Evolutionary conservation across 2,888 invertebrate genomes (phyloP), one percentile per base, ranked within the genome.

Genomic region (Hanleya hanleyi): DNA sequence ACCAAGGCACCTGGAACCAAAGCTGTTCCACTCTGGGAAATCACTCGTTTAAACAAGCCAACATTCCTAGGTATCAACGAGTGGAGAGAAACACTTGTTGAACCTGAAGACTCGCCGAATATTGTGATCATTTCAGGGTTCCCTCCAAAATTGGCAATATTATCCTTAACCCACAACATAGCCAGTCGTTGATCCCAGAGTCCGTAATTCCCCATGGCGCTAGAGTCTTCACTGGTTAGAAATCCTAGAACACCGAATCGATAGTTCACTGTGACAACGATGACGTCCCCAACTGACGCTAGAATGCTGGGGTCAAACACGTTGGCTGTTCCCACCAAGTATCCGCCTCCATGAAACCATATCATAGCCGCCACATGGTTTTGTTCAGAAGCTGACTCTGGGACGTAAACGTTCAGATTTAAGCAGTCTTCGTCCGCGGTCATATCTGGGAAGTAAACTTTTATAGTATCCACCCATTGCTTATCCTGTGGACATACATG

Each of bases 181-280:
- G 97, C 97, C 86, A 97, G 89, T 15, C 96, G 95, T 92, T 98
- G 98, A 92, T 98, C 98, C 95, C 96, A 96, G 29, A 98, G 92
- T 0, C 91, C 97, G 94, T 96, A 95, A 90, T 97, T 97, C 9
- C 96, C 96, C 0, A 96, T 95, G 0, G 95, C 94, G 83, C 95
- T 95, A 81, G 81, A 75, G n/a, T 95, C 95, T 69, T 94, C 94
- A 87, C 97, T 92, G 91, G 96, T 97, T 69, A 98, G 93, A 92
- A 97, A 98, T 35, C 97, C 97, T 89, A 97, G 97, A 0, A 97
- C 95, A 18, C 97, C 97, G 4, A 76, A 95, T 71, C 97, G 94
- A 92, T 97, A 97, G 88, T 97, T 96, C 94, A 97, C 96, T 38
- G 97, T 96, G 74, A 96, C 97, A 22, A 98, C 96, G 87, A 98